Conservation (phyloP, 1,140 invertebrate genomes). For the Bactericera cockerelli region DNA sequence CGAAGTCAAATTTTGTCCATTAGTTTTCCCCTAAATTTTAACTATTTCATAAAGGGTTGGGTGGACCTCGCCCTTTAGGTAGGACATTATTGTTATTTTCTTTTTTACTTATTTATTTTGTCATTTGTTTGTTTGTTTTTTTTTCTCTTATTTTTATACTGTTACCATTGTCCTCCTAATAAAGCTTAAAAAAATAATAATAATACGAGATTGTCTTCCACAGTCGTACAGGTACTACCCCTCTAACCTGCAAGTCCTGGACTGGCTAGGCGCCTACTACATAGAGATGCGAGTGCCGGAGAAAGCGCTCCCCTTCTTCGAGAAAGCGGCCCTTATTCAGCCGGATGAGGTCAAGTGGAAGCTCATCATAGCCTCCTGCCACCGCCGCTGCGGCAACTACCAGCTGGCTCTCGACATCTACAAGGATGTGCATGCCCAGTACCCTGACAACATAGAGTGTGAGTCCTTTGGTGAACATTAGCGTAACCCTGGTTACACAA, state of each 20-base stretch:
- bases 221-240: constrained; percentile 79
- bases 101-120: too few species aligned
- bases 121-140: too few species aligned
- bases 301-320: constrained; percentile 77
- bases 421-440: constrained; percentile 56
- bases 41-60: too few species aligned
- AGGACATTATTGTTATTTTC: too few species aligned
- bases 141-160: too few species aligned
- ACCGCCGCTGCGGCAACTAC: constrained; percentile 66
- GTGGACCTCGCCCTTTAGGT: too few species aligned
- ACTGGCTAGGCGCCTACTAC: constrained; percentile 84
- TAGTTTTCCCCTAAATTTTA: too few species aligned
- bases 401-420: constrained; percentile 66
- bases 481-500: too few species aligned
- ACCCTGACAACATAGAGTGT: constrained; percentile 77
- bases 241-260: constrained; percentile 73
- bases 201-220: too few species aligned
- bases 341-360: constrained; percentile 72
- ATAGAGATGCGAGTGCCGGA: constrained; percentile 76
- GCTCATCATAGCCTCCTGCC: constrained; percentile 68
- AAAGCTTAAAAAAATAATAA: too few species aligned
- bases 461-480: constrained; percentile 24
- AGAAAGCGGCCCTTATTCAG: constrained; percentile 72
- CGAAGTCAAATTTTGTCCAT: too few species aligned
- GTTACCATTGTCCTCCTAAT: too few species aligned